phyloP scores from a whole-genome alignment of 2,888 invertebrate species.

The Leptinotarsa juncta region DNA sequence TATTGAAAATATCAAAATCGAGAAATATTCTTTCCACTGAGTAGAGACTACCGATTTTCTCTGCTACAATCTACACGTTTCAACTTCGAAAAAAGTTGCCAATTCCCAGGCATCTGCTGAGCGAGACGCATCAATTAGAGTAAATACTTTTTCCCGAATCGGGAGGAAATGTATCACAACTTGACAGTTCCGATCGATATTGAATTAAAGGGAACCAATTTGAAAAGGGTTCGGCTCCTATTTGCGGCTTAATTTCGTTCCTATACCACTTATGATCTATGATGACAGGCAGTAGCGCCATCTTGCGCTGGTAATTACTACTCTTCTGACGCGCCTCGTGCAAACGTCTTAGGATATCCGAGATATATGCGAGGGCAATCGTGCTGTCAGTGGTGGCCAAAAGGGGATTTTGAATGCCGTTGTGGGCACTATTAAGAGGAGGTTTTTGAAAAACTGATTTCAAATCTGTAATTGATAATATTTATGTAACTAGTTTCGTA shows the following conservation, averaged over 20 bases:
- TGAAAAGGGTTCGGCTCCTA: conserved; percentile 54
- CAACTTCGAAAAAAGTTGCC: background rate
- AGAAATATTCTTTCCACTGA: too few relatives aligned
- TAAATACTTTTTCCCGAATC: conserved; percentile 30
- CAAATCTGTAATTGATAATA: too few relatives aligned
- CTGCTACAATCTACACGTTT: background rate
- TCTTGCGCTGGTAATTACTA: conserved; percentile 58
- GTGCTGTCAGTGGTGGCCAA: background rate
- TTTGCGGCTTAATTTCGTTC: conserved; percentile 52
- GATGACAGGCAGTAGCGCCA: conserved; percentile 57
- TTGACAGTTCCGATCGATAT: conserved; percentile 45
- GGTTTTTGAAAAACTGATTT: too few relatives aligned
- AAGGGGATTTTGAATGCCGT: background rate
- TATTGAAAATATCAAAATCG: too few relatives aligned
- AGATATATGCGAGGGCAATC: conserved; percentile 42
- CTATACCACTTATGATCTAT: conserved; percentile 57
- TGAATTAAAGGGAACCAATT: conserved; percentile 58
- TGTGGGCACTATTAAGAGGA: too few relatives aligned
- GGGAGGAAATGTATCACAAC: conserved; percentile 20
- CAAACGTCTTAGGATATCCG: conserved; percentile 55
- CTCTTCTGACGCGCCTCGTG: conserved; percentile 47
- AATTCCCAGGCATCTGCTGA: background rate
- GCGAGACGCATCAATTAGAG: conserved; percentile 28
- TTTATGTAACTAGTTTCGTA: too few relatives aligned
- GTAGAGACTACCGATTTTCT: background rate